Base-by-base conservation (phyloP, 2,113 vertebrate species). In the Corythaixoides concolor region DNA sequence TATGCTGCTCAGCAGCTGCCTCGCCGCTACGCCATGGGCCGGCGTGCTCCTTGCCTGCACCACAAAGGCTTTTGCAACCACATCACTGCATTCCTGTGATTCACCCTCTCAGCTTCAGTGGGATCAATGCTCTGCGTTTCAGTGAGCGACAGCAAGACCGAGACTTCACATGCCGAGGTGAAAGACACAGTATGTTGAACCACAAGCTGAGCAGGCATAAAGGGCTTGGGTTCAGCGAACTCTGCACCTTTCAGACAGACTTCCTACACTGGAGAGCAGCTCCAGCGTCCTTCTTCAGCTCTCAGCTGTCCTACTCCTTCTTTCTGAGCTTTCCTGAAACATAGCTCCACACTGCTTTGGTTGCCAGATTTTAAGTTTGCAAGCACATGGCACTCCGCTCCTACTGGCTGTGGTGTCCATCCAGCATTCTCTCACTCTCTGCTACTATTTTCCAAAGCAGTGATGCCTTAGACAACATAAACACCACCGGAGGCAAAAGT, bases 61-160 rank as follows among this genome's bases (percentile, higher is more conserved):
- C 41, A 74, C 84, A 82, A 52, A 95, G 43, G 47, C 35, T 63
- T 84, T 22, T 50, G 73, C 81, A 77, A 70, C 33, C 78, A 9
- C 39, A 2, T 17, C 1, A 2, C 82, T 67, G 56, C 33, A 5
- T 37, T 43, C 55, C n/a, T 0, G 1, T 5, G 43, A 55, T 63
- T n/a, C 62, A 28, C n/a, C 33, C 49, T 5, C 8, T 17, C 0
- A 6, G 3, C 62, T 66, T 68, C 49, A 47, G 43, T 23, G 33
- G 64, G 15, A 90, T 52, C 55, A 78, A 12, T 35, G 1, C 23
- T 33, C 37, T 32, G 33, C n/a, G 33, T 33, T 63, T 77, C 67
- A 35, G 67, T 2, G 3, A 59, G 41, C 3, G 5, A 35, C 15
- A 69, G 50, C 63, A 73, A 45, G 59, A 43, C 39, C 28, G 13